Evolutionary conservation across 2,888 invertebrate genomes (phyloP), one percentile per base, ranked within the genome.

Genomic region (Griposia aprilina): DNA sequence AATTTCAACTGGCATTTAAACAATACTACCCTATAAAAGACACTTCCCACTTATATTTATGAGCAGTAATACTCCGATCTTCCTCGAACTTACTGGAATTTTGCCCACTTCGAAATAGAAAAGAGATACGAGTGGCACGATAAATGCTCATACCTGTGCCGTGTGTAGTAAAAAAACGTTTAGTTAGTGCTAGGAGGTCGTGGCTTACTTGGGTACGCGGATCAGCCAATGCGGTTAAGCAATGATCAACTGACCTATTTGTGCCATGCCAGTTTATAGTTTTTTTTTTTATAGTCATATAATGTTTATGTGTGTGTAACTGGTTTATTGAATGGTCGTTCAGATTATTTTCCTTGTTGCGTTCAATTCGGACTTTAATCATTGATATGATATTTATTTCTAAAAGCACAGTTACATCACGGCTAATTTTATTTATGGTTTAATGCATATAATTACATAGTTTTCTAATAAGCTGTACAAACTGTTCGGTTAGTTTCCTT

Each of bases 201-300:
- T 74, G 84, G 65, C 77, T 77, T 78, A 78, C 78, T 88, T 76
- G 76, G 74, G 67, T 78, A 77, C 76, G 52, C 81, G 76, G 88
- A 82, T 85, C 80, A 76, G 77, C 78, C 36, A 76, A 72, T 73
- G 76, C 76, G 67, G 84, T 81, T 88, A 75, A 83, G 76, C 88
- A 86, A 88, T 80, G 74, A 78, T 78, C 75, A 80, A 78, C 70
- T 82, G 78, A 81, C 88, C 84, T 82, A 86, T 87, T 85, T 87
- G 69, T 62, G 48, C 45, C 63, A 68, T 50, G 60, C 36, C 62
- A 63, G 72, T 80, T 78, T 45, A 66, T 71, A 52, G 26, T 41
- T 72, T 48, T 66, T 73, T 75, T 78, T 66, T 73, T 75, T 78
- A 76, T 26, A n/a, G 0, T 23, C 3, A n/a, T 68, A 36, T 68